phyloP scores from a whole-genome alignment of 2,888 invertebrate species.

The Zonitis immaculata region DNA sequence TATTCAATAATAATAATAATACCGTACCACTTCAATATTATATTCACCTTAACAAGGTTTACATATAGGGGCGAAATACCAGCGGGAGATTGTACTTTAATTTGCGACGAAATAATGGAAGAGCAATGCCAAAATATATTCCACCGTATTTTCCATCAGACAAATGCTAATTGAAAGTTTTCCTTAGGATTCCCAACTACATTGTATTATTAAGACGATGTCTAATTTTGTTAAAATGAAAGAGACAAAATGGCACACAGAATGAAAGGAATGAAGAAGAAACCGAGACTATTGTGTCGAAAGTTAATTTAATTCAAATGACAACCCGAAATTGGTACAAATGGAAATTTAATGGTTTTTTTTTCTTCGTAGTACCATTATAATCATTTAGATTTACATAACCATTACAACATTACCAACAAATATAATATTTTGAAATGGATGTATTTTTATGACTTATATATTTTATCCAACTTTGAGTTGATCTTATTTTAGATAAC shows the following conservation, averaged over 20 bases:
- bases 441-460: background rate
- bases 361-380: background rate
- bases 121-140: background rate
- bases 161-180: conserved; percentile 2
- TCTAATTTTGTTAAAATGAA: background rate
- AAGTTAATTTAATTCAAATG: background rate
- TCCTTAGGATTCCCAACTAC: background rate
- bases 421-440: no score
- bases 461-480: background rate
- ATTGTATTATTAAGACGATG: conserved; percentile 1
- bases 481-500: background rate
- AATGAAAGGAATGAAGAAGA: background rate
- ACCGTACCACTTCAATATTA: conserved; percentile 14
- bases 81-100: background rate
- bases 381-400: background rate
- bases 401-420: no score
- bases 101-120: background rate
- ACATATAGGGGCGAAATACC: background rate
- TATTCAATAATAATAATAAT: background rate
- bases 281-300: background rate
- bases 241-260: background rate
- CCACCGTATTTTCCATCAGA: background rate
- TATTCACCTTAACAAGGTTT: conserved; percentile 14
- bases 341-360: background rate
- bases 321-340: background rate